Percentiles rank a stretch among this genome's conserved stretches.
Conservation (phyloP, 2,113 vertebrate genomes). For the Quiscalus mexicanus region DNA sequence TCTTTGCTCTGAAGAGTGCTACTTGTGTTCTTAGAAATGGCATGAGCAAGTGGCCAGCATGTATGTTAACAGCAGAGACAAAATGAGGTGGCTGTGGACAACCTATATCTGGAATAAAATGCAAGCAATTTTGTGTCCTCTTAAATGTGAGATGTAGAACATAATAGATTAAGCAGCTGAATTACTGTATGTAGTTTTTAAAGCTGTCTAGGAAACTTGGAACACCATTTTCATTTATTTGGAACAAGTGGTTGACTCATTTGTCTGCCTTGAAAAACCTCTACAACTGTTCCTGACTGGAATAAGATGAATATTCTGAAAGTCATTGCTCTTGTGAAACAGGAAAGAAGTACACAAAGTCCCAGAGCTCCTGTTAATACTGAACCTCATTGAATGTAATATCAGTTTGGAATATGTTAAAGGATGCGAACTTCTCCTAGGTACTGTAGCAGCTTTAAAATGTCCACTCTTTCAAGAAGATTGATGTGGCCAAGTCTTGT, state of each 20-base stretch:
- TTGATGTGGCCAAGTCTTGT: not conserved
- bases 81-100: not conserved
- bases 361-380: not conserved
- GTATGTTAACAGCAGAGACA: not conserved
- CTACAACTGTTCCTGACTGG: not conserved
- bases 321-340: not conserved
- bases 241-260: constrained; percentile 44
- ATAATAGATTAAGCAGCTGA: constrained; percentile 22
- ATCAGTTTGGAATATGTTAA: fast-evolving
- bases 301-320: constrained; percentile 25
- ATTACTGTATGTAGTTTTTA: not conserved
- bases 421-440: not conserved
- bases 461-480: not conserved
- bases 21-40: not conserved
- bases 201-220: constrained; percentile 60
- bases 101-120: not conserved
- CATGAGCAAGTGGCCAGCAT: not conserved
- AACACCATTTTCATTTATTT: constrained; percentile 35
- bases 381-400: not conserved
- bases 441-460: not conserved
- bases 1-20: not conserved
- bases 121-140: not conserved
- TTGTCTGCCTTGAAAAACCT: constrained; percentile 51
- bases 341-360: not conserved
- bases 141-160: not conserved